Percentiles rank a stretch among this genome's conserved stretches.
These are phyloP conservation scores for Bujurquina vittata DNA, from an alignment of 2,113 vertebrate genomes.

Conservation along the genomic window DNA sequence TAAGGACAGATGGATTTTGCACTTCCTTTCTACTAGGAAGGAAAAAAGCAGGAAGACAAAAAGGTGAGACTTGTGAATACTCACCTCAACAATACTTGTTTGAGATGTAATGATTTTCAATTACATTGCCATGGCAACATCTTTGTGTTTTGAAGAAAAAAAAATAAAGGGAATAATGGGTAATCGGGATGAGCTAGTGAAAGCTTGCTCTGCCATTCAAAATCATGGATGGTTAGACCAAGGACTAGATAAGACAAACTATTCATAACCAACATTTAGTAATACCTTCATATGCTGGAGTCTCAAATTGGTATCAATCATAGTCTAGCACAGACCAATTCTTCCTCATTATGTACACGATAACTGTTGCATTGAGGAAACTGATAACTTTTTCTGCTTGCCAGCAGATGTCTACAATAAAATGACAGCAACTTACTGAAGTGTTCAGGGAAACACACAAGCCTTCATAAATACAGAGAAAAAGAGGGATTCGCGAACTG, in stretches of 20 bases:
- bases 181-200: constrained; percentile 35
- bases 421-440: background rate
- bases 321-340: constrained; percentile 13
- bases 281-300: background rate
- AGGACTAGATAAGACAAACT: constrained; percentile 13
- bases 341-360: background rate
- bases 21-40: constrained; percentile 35
- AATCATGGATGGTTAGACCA: constrained; percentile 11
- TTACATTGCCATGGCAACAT: constrained; percentile 74
- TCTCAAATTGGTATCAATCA: constrained; percentile 19
- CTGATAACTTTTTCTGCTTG: background rate
- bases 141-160: constrained; percentile 41
- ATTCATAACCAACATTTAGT: constrained; percentile 18
- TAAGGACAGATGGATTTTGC: constrained; percentile 47
- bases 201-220: constrained; percentile 30
- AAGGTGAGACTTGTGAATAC: constrained; percentile 65
- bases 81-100: constrained; percentile 69
- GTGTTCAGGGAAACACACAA: background rate
- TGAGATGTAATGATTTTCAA: constrained; percentile 77
- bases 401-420: background rate
- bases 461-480: background rate
- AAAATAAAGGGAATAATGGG: constrained; percentile 18
- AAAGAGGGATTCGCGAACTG: background rate
- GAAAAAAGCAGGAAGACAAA: constrained; percentile 39
- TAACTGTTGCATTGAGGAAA: background rate